Evolutionary conservation across 2,797 vertebrate species (phyloP).

Genomic region (Lepilemur ruficaudatus): DNA sequence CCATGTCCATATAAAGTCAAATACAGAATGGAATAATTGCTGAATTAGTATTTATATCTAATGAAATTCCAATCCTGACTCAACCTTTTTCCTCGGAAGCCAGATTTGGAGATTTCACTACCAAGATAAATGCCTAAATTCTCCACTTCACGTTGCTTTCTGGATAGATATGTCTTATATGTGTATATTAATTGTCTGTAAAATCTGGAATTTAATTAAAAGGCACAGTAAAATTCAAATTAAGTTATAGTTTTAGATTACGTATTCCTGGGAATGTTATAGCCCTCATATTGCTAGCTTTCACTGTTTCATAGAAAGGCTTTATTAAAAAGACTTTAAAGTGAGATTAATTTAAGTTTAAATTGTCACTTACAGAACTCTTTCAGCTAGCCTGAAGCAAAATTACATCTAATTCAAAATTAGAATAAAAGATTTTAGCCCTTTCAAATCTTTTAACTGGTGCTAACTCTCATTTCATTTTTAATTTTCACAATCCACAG

Average conservation of each 20-base stretch:
- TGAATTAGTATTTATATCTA: slow-evolving; percentile 48
- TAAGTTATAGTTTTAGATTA: slow-evolving; percentile 59
- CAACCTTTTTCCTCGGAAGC: not conserved
- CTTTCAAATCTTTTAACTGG: slow-evolving; percentile 61
- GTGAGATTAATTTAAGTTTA: slow-evolving; percentile 76
- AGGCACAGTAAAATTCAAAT: slow-evolving; percentile 56
- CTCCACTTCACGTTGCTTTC: not conserved
- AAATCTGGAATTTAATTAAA: slow-evolving; percentile 73
- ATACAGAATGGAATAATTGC: slow-evolving; percentile 18
- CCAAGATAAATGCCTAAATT: slow-evolving; percentile 35
- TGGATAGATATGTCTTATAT: not conserved
- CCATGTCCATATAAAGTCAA: not conserved
- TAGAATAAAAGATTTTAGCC: slow-evolving; percentile 51
- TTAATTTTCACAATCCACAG: slow-evolving; percentile 62
- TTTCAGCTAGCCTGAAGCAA: slow-evolving; percentile 64
- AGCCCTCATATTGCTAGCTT: not conserved
- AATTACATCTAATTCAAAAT: slow-evolving; percentile 68
- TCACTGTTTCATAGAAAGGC: slow-evolving; percentile 50
- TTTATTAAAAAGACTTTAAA: slow-evolving; percentile 73
- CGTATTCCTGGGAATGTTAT: slow-evolving; percentile 52
- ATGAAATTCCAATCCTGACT: slow-evolving; percentile 36
- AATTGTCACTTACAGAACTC: slow-evolving; percentile 69
- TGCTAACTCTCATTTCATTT: slow-evolving; percentile 57
- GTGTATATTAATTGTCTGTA: slow-evolving; percentile 40
- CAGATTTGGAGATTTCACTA: not conserved